Evolutionary conservation across 2,888 invertebrate genomes (phyloP), one percentile per base, ranked within the genome.

Genomic region (Tineola bisselliella): DNA sequence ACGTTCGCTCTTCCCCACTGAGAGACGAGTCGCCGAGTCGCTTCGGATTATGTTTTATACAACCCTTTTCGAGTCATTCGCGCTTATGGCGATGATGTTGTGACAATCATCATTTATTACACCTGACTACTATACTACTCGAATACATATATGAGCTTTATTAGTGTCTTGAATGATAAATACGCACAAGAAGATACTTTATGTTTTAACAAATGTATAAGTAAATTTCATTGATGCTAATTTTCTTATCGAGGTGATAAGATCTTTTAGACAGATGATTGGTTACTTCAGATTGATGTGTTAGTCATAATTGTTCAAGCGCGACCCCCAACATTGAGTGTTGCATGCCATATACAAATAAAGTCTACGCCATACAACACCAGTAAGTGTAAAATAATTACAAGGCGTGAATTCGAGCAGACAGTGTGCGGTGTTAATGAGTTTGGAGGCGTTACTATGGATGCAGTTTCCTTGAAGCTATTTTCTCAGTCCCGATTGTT

Each of bases 401-500:
- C 33, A 15, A 30, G 33, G 33, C 13, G 19, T 18, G 10, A 54
- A 54, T 54, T 12, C 58, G 33, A 58, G 12, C 54, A 54, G 54
- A 48, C 54, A 33, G 33, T 15, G 12, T 19, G 19, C 19, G 33
- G 58, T 58, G 58, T 33, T 58, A 58, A 58, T 58, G 58, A 56
- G 58, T 33, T 25, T 33, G 13, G 15, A 33, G 58, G 58, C 58
- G 58, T 17, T 58, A 54, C 58, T 33, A 8, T 13, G 13, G 33
- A 10, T 18, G 48, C 10, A 5, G 15, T 19, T 58, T 58, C 15
- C 18, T 58, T 58, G 12, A 17, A 19, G 58, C 58, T 19, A 19
- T 33, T 58, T 31, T 58, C 31, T 33, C 30, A 31, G 15, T 13
- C 69, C 68, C 68, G 68, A 17, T 48, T 54, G 54, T 54, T 48